Percentiles rank a stretch among this genome's conserved stretches.
Evolutionary conservation across 2,113 vertebrate species (phyloP).

Genomic region (Leptobrachium leishanense): DNA sequence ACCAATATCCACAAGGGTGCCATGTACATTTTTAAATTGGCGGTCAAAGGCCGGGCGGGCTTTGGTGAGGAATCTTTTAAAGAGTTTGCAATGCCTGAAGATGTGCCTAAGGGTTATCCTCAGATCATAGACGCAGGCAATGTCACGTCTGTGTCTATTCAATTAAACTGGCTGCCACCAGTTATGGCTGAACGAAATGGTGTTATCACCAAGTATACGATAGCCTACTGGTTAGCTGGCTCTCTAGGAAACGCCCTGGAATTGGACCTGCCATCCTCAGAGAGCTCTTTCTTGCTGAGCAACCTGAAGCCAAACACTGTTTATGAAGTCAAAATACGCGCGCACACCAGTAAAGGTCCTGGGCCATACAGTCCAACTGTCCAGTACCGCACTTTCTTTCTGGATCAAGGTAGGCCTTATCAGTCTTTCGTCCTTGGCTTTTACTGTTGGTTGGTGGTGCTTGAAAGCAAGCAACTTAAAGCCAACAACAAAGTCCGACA

Average conservation of each 20-base stretch:
- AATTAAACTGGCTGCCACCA: conserved; percentile 91
- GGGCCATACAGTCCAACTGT: conserved; percentile 95
- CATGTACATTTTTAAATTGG: conserved; percentile 90
- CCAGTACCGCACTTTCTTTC: conserved; percentile 94
- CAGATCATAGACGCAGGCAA: conserved; percentile 84
- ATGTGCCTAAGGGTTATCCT: conserved; percentile 86
- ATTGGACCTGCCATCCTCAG: conserved; percentile 77
- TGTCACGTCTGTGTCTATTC: conserved; percentile 82
- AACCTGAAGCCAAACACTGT: conserved; percentile 91
- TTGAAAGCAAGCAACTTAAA: conserved; percentile 64
- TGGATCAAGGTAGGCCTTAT: conserved; percentile 93
- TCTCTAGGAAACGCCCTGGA: conserved; percentile 70
- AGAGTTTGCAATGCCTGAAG: conserved; percentile 82
- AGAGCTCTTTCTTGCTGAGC: conserved; percentile 84
- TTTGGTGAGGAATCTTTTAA: conserved; percentile 85
- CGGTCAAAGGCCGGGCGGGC: conserved; percentile 86
- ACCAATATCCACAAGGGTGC: conserved; percentile 83
- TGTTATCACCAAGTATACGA: conserved; percentile 88
- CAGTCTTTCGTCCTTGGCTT: conserved; percentile 66
- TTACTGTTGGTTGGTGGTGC: conserved; percentile 60
- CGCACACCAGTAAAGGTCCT: conserved; percentile 95
- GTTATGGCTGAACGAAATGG: conserved; percentile 90
- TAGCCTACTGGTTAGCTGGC: conserved; percentile 86
- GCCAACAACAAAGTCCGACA: conserved; percentile 50
- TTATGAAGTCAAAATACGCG: conserved; percentile 95